Percentiles rank a stretch among this genome's conserved stretches.
phyloP scores from a whole-genome alignment of 2,113 vertebrate species.

The Muntiacus reevesi region DNA sequence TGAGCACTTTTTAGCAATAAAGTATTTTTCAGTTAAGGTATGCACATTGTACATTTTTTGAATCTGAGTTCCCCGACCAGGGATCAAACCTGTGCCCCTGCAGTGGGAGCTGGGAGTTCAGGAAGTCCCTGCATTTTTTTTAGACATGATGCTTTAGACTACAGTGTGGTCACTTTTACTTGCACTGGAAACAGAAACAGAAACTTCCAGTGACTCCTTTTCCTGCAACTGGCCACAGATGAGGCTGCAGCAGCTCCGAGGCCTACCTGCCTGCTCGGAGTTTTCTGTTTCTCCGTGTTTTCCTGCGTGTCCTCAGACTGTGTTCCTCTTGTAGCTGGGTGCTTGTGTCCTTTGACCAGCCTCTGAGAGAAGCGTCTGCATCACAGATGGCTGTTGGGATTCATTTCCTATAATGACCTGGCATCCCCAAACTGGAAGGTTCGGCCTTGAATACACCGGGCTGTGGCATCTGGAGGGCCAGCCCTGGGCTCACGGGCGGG shows the following conservation, averaged over 20 bases:
- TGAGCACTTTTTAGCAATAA: neutral
- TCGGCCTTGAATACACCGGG: neutral
- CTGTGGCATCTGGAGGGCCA: neutral
- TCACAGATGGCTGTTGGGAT: neutral
- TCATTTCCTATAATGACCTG: neutral
- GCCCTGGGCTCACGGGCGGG: fast-evolving
- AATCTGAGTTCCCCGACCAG: neutral
- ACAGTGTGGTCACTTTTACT: neutral
- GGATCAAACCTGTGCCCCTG: neutral
- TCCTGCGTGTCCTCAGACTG: neutral
- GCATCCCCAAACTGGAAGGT: neutral
- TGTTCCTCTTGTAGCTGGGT: neutral
- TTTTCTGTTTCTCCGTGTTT: neutral
- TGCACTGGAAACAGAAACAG: neutral
- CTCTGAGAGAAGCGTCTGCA: neutral
- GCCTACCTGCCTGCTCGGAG: neutral
- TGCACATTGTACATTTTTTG: neutral
- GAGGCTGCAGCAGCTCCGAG: neutral
- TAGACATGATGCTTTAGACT: neutral
- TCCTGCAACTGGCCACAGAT: fast-evolving
- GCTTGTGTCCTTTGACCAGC: neutral
- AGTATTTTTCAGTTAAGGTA: neutral
- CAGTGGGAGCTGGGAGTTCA: neutral
- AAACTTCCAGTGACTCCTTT: too few relatives aligned
- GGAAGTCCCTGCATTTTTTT: neutral